These are phyloP conservation scores for Timandra comae DNA, from an alignment of 2,888 invertebrate genomes.

Conservation along the genomic window DNA sequence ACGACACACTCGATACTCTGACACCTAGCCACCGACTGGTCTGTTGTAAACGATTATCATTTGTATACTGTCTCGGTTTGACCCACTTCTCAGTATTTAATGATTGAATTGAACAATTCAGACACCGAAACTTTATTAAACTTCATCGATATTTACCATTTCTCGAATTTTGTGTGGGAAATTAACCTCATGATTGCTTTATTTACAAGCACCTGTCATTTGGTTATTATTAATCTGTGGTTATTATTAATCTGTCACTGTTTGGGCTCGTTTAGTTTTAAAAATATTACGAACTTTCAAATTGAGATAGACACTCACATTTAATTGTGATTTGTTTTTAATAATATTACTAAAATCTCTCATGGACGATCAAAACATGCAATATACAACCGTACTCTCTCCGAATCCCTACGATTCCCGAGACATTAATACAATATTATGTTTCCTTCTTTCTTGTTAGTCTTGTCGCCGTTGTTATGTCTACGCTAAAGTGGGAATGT, in stretches of 20 bases:
- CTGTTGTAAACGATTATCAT: conserved; percentile 42
- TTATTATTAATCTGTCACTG: too few species aligned
- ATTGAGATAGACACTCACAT: too few species aligned
- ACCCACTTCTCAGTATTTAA: conserved; percentile 36
- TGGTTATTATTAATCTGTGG: too few species aligned
- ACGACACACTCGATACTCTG: conserved; percentile 57
- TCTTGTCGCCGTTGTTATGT: conserved; percentile 23
- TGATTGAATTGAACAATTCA: conserved; percentile 8
- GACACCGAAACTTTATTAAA: conserved; percentile 12
- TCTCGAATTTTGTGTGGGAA: too few species aligned
- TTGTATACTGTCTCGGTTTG: conserved; percentile 39
- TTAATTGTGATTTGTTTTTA: background rate
- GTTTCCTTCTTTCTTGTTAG: conserved; percentile 15
- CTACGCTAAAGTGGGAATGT: conserved; percentile 17
- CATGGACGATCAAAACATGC: conserved; percentile 11
- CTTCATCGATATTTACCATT: background rate
- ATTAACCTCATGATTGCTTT: background rate
- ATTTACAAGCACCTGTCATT: too few species aligned
- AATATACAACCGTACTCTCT: conserved; percentile 14
- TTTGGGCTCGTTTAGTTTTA: too few species aligned
- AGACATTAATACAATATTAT: conserved; percentile 25
- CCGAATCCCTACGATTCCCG: conserved; percentile 16
- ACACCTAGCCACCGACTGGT: conserved; percentile 54
- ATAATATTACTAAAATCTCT: conserved; percentile 15
- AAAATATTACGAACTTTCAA: too few species aligned